These are phyloP conservation scores for Pyrrhosoma nymphula DNA, from an alignment of 2,888 invertebrate genomes.

Conservation along the genomic window DNA sequence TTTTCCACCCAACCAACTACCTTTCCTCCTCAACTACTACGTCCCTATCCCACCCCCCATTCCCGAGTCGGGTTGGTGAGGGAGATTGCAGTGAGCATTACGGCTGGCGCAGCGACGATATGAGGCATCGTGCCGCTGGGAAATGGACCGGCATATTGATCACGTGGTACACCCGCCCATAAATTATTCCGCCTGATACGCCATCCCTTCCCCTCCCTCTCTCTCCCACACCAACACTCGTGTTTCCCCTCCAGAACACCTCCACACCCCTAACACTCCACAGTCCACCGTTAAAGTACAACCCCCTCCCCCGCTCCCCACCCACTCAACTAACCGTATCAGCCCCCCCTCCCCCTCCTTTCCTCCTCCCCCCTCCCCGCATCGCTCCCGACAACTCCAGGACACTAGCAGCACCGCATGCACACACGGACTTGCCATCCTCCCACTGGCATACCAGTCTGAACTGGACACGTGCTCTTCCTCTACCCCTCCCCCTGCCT, in stretches of 20 bases:
- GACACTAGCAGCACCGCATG: constrained; percentile 22
- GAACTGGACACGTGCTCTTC: background rate
- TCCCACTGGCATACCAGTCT: background rate
- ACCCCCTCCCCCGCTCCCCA: background rate
- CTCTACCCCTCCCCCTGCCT: background rate
- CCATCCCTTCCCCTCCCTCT: background rate
- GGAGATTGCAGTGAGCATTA: constrained; percentile 45
- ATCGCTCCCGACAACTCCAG: background rate
- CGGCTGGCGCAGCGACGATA: constrained; percentile 52
- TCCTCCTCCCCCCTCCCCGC: background rate
- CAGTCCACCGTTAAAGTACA: background rate
- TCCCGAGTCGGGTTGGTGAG: background rate
- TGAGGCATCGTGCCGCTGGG: constrained; percentile 61
- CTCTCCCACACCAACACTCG: background rate
- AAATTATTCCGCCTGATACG: constrained; percentile 61
- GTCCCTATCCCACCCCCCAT: background rate
- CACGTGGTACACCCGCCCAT: constrained; percentile 61
- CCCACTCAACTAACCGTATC: background rate
- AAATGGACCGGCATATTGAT: constrained; percentile 66
- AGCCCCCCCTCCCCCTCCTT: background rate
- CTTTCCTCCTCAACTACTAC: background rate
- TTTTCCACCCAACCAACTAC: background rate
- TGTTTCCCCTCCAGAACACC: too few species aligned
- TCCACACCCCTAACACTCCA: background rate
- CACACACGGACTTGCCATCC: background rate